A percentile compares a stretch with the other conserved stretches of the same genome.
These are phyloP conservation scores for Scomber japonicus DNA, from an alignment of 2,113 vertebrate genomes.

Conservation along the genomic window DNA sequence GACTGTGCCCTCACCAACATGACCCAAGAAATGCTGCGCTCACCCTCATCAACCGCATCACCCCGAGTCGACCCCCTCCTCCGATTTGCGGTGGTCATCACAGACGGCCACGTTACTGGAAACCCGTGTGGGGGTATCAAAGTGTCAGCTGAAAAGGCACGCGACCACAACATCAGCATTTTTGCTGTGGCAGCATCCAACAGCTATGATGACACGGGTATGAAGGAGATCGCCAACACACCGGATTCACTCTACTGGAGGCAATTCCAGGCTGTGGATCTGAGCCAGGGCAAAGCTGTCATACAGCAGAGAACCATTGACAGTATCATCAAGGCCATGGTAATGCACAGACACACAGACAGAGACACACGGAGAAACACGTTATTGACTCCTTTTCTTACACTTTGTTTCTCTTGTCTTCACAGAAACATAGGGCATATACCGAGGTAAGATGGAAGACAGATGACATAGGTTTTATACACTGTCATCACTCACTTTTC, in stretches of 20 bases:
- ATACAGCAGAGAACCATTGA: constrained; percentile 84
- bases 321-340: constrained; percentile 94
- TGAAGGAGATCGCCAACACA: constrained; percentile 90
- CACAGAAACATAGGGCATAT: constrained; percentile 79
- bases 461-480: neutral
- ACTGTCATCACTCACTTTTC: constrained; percentile 8
- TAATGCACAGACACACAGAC: constrained; percentile 67
- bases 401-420: constrained; percentile 52
- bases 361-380: neutral
- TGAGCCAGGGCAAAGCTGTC: constrained; percentile 61
- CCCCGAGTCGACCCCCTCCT: constrained; percentile 18
- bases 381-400: neutral
- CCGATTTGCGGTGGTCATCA: constrained; percentile 93
- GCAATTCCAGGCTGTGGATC: constrained; percentile 86
- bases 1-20: constrained; percentile 93
- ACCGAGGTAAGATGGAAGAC: constrained; percentile 74
- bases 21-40: constrained; percentile 82
- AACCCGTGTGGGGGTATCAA: constrained; percentile 92
- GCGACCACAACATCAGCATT: constrained; percentile 88
- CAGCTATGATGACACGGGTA: constrained; percentile 87
- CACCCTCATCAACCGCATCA: neutral
- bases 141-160: constrained; percentile 88
- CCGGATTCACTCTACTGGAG: constrained; percentile 89
- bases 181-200: constrained; percentile 90
- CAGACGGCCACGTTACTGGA: constrained; percentile 94